A percentile compares a stretch with the other conserved stretches of the same genome.
phyloP scores from a whole-genome alignment of 1,140 invertebrate species.

The Centruroides vittatus region DNA sequence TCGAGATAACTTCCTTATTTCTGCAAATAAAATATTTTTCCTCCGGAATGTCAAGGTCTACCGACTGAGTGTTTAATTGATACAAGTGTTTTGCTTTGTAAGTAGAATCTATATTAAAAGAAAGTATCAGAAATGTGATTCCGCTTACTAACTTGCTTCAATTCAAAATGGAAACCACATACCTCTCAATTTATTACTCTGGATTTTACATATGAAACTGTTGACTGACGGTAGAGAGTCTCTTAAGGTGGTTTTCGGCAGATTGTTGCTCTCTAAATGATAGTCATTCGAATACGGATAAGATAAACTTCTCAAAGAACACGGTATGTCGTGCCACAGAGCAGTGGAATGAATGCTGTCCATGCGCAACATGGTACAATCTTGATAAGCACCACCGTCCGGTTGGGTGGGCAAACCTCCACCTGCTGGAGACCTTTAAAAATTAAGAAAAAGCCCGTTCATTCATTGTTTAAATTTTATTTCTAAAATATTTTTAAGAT shows the following conservation, averaged over 20 bases:
- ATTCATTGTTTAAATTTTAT: no score
- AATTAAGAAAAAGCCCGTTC: no score
- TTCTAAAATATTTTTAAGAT: no score
- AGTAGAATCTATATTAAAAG: not conserved
- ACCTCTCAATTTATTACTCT: slow-evolving; percentile 3
- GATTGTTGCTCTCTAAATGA: slow-evolving; percentile 2
- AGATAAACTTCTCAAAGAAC: slow-evolving; percentile 17
- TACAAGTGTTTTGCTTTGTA: not conserved
- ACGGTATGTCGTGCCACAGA: slow-evolving; percentile 24
- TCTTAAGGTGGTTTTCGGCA: not conserved
- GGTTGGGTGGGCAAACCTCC: slow-evolving; percentile 17
- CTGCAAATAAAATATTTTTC: slow-evolving; percentile 20
- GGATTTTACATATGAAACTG: slow-evolving; percentile 21
- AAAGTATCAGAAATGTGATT: no score
- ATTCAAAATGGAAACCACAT: not conserved
- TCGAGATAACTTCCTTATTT: slow-evolving; percentile 21
- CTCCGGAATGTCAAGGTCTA: not conserved
- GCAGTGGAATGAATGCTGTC: slow-evolving; percentile 21
- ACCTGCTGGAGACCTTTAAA: slow-evolving; percentile 6
- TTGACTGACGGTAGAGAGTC: slow-evolving; percentile 8
- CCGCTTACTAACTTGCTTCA: no score
- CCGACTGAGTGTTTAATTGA: not conserved
- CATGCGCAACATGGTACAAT: slow-evolving; percentile 22
- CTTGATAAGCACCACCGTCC: slow-evolving; percentile 24
- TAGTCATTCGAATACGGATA: slow-evolving; percentile 6